phyloP scores from a whole-genome alignment of 2,888 invertebrate genomes.

The Clivina fossor region DNA sequence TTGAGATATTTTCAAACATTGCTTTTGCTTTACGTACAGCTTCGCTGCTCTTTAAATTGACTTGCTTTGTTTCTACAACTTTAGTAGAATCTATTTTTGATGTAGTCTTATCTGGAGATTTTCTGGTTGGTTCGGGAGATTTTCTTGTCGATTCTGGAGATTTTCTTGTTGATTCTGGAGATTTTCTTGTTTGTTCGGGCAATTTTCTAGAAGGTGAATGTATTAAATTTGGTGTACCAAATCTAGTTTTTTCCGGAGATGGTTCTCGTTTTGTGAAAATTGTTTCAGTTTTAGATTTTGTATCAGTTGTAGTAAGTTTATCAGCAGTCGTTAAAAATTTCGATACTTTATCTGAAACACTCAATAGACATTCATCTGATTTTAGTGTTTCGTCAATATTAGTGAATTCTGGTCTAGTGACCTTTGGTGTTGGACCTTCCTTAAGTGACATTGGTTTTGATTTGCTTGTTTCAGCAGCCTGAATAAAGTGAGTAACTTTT shows the following conservation, averaged over 20 bases:
- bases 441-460: constrained; percentile 49
- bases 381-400: constrained; percentile 44
- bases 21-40: constrained; percentile 72
- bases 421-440: constrained; percentile 44
- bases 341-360: constrained; percentile 67
- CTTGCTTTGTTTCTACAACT: constrained; percentile 33
- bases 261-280: not conserved
- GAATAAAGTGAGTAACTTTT: constrained; percentile 58
- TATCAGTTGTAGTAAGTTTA: constrained; percentile 55
- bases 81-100: constrained; percentile 42
- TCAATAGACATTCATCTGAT: constrained; percentile 61
- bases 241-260: constrained; percentile 11
- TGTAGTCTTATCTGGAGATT: constrained; percentile 36
- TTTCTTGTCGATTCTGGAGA: constrained; percentile 10
- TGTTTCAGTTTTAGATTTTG: constrained; percentile 45
- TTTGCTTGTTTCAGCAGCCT: constrained; percentile 50
- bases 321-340: constrained; percentile 66
- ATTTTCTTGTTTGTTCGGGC: not conserved
- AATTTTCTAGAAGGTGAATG: constrained; percentile 18
- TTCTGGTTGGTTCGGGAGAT: constrained; percentile 25
- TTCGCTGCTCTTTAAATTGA: constrained; percentile 59
- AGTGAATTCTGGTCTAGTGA: constrained; percentile 53
- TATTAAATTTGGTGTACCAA: constrained; percentile 13
- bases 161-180: constrained; percentile 12
- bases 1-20: constrained; percentile 65